Base-by-base conservation (phyloP, 37 sponge, comb jelly and placozoan species). In the Cladorhizidae sp. region DNA sequence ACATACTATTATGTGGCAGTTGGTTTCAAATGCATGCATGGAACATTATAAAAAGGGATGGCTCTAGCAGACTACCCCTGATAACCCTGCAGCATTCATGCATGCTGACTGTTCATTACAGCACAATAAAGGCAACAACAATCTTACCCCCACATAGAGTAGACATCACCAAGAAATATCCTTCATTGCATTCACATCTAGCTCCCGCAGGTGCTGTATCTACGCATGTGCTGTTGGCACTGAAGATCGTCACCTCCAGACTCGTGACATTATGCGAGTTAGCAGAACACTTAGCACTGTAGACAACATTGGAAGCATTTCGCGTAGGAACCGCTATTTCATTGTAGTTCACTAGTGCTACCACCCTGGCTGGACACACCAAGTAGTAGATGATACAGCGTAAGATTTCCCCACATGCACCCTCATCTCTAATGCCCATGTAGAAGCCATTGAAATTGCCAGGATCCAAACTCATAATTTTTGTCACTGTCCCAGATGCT, bases 321-420 rank as follows among this genome's bases (percentile, higher is more conserved):
- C 6, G 50, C 25, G 41, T 23, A 28, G 72, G 72, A 14, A 49
- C 22, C 40, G 72, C 26, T 41, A 50, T 49, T n/a, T 71, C 45
- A 3, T 45, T 22, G 41, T 71, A 71, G 45, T 23, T 42, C n/a
- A 71, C 72, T 1, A 71, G 72, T 31, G 49, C 72, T 2, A 43
- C 72, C 43, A 50, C 50, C 6, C 72, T 42, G 36, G 49, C 12
- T 7, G 22, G 22, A n/a, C 72, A 71, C 23, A 50, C 50, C 2
- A 50, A 23, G 49, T 71, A 49, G 28, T 71, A 71, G 39, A 71
- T 39, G 14, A 42, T 71, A 3, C 40, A 21, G 29, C 72, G 23
- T 2, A 49, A 5, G 3, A 71, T 9, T 2, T 21, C 18, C 36
- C 23, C 50, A 71, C 72, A 40, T 40, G 72, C 6, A 6, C 72